phyloP scores from a whole-genome alignment of 2,888 invertebrate species.

The Leptura quadrifasciata region DNA sequence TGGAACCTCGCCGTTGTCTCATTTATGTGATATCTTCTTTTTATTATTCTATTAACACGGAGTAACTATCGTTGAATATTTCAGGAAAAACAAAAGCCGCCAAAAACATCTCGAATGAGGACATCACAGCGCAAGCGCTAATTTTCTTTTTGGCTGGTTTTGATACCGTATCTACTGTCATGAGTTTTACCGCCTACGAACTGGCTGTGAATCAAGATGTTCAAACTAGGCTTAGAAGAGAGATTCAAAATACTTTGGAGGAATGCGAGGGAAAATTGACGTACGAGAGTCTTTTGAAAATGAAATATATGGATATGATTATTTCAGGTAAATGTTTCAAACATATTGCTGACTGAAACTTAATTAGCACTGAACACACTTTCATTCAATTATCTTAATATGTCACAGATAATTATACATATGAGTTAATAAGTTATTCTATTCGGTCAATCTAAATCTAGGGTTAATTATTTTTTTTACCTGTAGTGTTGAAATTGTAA shows the following conservation, averaged over 20 bases:
- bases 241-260: constrained; percentile 74
- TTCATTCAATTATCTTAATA: no score
- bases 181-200: constrained; percentile 76
- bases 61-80: background rate
- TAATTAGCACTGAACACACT: no score
- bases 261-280: constrained; percentile 67
- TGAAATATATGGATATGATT: constrained; percentile 77
- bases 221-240: constrained; percentile 75
- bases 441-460: no score
- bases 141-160: constrained; percentile 76
- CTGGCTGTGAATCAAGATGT: constrained; percentile 77
- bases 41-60: no score
- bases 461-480: no score
- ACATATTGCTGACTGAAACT: no score
- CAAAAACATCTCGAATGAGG: constrained; percentile 67
- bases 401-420: no score
- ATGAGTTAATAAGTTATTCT: no score
- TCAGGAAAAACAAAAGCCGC: background rate
- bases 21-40: no score
- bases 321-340: constrained; percentile 50
- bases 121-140: constrained; percentile 77
- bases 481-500: no score
- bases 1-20: no score
- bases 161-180: constrained; percentile 73
- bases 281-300: constrained; percentile 73